These are phyloP conservation scores for Muscicapa striata DNA, from an alignment of 2,797 vertebrate species.

Conservation along the genomic window DNA sequence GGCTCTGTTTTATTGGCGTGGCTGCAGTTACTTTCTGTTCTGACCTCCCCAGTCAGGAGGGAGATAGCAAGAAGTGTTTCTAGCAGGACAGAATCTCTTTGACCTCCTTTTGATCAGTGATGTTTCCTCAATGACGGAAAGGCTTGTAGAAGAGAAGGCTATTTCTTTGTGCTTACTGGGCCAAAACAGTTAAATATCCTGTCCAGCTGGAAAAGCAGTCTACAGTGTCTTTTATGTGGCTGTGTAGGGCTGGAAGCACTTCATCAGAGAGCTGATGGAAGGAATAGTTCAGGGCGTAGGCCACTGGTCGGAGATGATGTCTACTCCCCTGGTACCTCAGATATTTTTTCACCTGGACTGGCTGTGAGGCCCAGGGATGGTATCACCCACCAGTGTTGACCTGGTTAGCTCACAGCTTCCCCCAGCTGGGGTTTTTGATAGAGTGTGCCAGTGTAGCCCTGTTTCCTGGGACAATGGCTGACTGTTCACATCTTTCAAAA, in stretches of 20 bases:
- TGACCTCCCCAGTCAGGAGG: neutral
- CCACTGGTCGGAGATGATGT: rapidly evolving
- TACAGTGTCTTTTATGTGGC: neutral
- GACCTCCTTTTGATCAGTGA: neutral
- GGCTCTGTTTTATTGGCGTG: neutral
- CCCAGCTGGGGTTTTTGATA: neutral
- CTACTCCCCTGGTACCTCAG: neutral
- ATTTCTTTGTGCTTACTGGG: neutral
- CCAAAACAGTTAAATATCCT: neutral
- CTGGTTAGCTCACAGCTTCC: neutral
- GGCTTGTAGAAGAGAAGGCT: neutral
- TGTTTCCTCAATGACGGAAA: neutral
- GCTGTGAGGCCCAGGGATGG: neutral
- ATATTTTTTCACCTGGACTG: neutral
- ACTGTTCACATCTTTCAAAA: neutral
- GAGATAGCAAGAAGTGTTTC: neutral
- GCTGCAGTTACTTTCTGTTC: neutral
- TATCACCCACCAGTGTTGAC: neutral
- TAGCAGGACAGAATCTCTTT: neutral
- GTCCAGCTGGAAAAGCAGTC: neutral
- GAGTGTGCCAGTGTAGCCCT: neutral
- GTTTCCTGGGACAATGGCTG: neutral
- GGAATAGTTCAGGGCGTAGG: neutral
- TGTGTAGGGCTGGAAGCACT: neutral
- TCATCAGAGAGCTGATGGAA: neutral